Percentiles rank a stretch among this genome's conserved stretches.
phyloP scores from a whole-genome alignment of 2,888 invertebrate species.

The Artemia sp. region DNA sequence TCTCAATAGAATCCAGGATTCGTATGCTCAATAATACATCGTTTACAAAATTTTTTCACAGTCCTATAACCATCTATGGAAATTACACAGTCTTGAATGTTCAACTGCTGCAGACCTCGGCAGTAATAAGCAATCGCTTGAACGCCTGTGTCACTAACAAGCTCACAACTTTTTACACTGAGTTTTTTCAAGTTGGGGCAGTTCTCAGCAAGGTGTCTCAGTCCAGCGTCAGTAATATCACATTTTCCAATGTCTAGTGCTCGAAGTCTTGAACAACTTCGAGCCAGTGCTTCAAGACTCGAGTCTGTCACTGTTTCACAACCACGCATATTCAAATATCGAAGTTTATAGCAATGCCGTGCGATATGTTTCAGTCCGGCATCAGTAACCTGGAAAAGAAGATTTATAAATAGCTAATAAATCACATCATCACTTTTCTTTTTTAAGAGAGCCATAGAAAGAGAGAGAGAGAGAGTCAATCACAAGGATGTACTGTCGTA shows the following conservation, averaged over 20 bases:
- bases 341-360: conserved; percentile 65
- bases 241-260: conserved; percentile 83
- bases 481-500: no score
- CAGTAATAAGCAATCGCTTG: conserved; percentile 78
- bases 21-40: conserved; percentile 84
- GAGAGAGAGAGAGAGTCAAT: no score
- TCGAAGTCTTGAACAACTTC: conserved; percentile 64
- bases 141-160: conserved; percentile 71
- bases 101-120: conserved; percentile 69
- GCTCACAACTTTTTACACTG: conserved; percentile 73
- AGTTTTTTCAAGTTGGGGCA: conserved; percentile 78
- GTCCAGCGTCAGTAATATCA: conserved; percentile 74
- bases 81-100: conserved; percentile 82
- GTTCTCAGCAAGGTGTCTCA: conserved; percentile 67
- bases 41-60: conserved; percentile 76
- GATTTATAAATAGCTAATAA: neutral
- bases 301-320: conserved; percentile 89
- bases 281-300: conserved; percentile 64
- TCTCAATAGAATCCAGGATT: conserved; percentile 74
- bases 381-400: conserved; percentile 40
- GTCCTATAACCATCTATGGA: conserved; percentile 73
- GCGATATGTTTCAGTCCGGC: conserved; percentile 74
- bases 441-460: no score
- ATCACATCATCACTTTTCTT: no score
- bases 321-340: conserved; percentile 76